Evolutionary conservation across 37 sponge, comb jelly and placozoan genomes (phyloP), one percentile per base, ranked within the genome.

Genomic region (Cliona cf. orientalis): DNA sequence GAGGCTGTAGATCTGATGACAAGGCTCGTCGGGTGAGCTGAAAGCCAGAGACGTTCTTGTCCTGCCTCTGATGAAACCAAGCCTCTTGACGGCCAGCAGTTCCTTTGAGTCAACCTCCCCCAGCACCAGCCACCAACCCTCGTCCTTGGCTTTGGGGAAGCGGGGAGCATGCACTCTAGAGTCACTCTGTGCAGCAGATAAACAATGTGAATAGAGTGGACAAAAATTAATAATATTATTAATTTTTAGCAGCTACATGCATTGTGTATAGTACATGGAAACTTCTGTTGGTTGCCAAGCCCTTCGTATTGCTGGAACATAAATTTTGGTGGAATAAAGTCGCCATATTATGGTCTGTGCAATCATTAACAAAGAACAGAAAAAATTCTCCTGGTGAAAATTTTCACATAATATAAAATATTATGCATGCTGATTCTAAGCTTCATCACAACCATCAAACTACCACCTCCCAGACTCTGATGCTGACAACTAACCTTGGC

Each of bases 121-220:
- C 21, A 98, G 43, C 12, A 93, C 38, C 17, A 98, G 55, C 91
- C 91, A 98, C 99, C 99, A 98, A 4, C 96, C 94, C 73, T 98
- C 99, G 57, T 95, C 94, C 67, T 96, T 95, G 11, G 89, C 60
- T 55, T 98, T 98, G 26, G 92, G 90, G 57, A 95, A 98, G 12
- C 75, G 71, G 1, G 96, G 99, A 55, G 92, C 66, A 58, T 89
- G 35, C 42, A 80, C 90, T 37, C 76, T 71, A 14, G 46, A 21
- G 25, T 76, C 85, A 65, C 19, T 22, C 57, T 78, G 41, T 55
- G 32, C n/a, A n/a, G 14, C 11, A 19, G 55, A 49, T 49, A 17
- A 49, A 17, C 11, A 17, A 49, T 11, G 55, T 49, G 17, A 49
- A 49, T 19, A 17, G 11, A 49, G 11, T 17, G 11, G 14, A 19